A percentile compares a stretch with the other conserved stretches of the same genome.
phyloP scores from a whole-genome alignment of 2,797 vertebrate species.

The Pygocentrus nattereri region DNA sequence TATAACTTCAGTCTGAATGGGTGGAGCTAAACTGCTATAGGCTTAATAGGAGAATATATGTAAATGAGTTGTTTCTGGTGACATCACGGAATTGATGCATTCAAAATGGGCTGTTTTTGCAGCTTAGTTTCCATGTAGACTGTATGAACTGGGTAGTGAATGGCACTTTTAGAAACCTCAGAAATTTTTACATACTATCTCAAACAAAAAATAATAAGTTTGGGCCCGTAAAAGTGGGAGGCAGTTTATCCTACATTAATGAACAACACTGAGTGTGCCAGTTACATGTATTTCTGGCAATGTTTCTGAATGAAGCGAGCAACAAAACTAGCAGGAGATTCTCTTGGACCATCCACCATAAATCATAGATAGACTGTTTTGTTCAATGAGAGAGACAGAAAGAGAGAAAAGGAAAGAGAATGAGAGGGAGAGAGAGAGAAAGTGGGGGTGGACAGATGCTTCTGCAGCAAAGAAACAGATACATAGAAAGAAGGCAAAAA shows the following conservation, averaged over 20 bases:
- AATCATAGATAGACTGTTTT: neutral
- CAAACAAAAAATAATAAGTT: too few species aligned
- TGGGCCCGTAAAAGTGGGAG: neutral
- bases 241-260: neutral
- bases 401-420: neutral
- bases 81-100: too few species aligned
- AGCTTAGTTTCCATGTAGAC: too few species aligned
- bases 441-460: neutral
- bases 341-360: neutral
- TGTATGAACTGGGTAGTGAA: too few species aligned
- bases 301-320: neutral
- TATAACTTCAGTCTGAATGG: too few species aligned
- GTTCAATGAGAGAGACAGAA: neutral
- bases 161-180: too few species aligned
- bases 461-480: neutral
- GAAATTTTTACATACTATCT: too few species aligned
- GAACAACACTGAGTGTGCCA: neutral
- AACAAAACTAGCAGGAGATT: neutral
- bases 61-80: too few species aligned
- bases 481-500: neutral
- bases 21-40: too few species aligned
- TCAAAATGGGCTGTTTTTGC: too few species aligned
- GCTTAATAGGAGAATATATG: too few species aligned
- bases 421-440: constrained; percentile 4
- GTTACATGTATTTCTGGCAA: neutral